These are phyloP conservation scores for Procapra przewalskii DNA, from an alignment of 2,113 vertebrate species.

Conservation along the genomic window DNA sequence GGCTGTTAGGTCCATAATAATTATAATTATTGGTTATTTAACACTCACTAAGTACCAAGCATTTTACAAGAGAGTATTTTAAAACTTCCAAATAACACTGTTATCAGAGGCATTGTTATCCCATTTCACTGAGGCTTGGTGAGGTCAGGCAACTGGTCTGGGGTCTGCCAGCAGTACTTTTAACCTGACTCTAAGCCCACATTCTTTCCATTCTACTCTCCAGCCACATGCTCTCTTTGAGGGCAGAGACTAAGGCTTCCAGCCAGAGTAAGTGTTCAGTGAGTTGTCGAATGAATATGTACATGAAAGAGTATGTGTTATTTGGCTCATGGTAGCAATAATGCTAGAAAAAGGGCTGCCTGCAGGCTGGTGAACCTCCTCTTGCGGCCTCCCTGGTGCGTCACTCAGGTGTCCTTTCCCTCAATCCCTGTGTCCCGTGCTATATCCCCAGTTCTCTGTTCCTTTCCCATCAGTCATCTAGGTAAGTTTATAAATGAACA, in stretches of 20 bases:
- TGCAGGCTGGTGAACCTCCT: neutral
- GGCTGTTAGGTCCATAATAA: neutral
- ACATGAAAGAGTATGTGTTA: neutral
- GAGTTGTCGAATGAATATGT: neutral
- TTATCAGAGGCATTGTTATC: neutral
- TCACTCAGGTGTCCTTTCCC: neutral
- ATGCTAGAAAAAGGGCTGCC: neutral
- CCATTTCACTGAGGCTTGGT: neutral
- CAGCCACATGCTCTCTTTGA: neutral
- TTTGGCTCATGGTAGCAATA: neutral
- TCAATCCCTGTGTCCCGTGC: neutral
- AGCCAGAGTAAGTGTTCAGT: neutral
- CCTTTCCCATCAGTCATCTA: neutral
- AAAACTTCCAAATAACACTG: neutral
- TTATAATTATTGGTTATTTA: neutral
- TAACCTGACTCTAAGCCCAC: neutral
- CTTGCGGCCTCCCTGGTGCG: neutral
- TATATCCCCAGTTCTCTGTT: neutral
- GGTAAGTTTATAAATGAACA: neutral
- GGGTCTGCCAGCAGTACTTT: neutral
- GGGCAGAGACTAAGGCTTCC: neutral
- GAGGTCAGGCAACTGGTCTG: neutral
- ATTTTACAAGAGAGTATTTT: neutral
- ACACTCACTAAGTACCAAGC: neutral
- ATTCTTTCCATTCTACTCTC: neutral